Percentiles rank a stretch among this genome's conserved stretches.
These are phyloP conservation scores for Apocheima hispidaria DNA, from an alignment of 2,888 invertebrate genomes.

Conservation along the genomic window DNA sequence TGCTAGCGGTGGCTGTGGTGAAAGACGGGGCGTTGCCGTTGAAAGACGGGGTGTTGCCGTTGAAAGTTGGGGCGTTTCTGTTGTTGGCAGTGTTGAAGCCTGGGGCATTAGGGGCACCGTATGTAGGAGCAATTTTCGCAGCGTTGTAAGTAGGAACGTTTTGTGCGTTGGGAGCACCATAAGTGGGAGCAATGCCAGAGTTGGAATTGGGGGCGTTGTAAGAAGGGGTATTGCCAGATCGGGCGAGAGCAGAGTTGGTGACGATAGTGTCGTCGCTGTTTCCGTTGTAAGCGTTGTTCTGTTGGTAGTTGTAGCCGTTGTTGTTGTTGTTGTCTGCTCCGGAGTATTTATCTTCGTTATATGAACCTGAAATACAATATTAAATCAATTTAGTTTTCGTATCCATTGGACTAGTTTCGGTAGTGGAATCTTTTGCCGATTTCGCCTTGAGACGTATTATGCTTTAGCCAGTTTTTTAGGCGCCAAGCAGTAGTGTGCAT, in stretches of 20 bases:
- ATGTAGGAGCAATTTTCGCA: slow-evolving; percentile 7
- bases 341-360: slow-evolving; percentile 70
- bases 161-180: slow-evolving; percentile 14
- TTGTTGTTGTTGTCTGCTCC: slow-evolving; percentile 36
- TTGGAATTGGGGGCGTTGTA: slow-evolving; percentile 5
- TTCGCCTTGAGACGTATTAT: too few relatives aligned
- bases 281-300: slow-evolving; percentile 30
- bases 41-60: slow-evolving; percentile 14
- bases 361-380: slow-evolving; percentile 61
- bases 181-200: slow-evolving; percentile 13
- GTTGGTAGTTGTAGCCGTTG: slow-evolving; percentile 37
- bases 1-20: slow-evolving; percentile 14
- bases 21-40: slow-evolving; percentile 18
- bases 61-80: slow-evolving; percentile 6
- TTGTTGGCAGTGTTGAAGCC: slow-evolving; percentile 10
- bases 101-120: slow-evolving; percentile 1
- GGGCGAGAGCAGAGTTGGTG: slow-evolving; percentile 58
- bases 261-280: slow-evolving; percentile 60
- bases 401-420: too few relatives aligned
- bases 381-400: not conserved
- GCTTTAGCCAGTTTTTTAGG: too few relatives aligned
- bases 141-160: slow-evolving; percentile 6
- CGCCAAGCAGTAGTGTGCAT: too few relatives aligned
- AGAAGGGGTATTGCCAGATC: slow-evolving; percentile 30
- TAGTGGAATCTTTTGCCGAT: too few relatives aligned